These are phyloP conservation scores for Urocynchramus pylzowi DNA, from an alignment of 2,113 vertebrate genomes.

Conservation along the genomic window DNA sequence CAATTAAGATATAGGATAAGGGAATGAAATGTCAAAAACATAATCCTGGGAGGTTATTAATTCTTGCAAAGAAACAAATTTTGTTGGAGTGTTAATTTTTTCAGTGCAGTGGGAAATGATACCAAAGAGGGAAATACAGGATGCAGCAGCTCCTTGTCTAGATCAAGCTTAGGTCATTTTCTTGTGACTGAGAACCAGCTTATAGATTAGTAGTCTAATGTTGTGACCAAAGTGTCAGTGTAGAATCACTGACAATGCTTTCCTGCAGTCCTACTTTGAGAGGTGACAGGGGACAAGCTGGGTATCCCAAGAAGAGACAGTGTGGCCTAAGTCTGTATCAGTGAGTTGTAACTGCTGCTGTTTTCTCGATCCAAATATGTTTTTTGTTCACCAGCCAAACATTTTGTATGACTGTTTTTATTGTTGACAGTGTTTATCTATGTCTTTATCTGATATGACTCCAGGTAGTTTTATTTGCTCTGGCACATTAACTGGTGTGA, in stretches of 20 bases:
- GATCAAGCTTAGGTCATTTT: not conserved
- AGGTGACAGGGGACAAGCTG: not conserved
- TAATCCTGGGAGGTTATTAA: not conserved
- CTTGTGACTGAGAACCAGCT: not conserved
- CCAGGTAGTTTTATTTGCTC: conserved; percentile 44
- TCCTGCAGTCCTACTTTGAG: not conserved
- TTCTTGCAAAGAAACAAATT: not conserved
- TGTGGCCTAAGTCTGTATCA: accelerated
- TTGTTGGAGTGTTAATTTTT: not conserved
- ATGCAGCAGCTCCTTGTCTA: not conserved
- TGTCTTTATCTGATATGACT: conserved; percentile 36
- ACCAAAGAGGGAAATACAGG: not conserved
- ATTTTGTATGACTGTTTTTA: conserved; percentile 37
- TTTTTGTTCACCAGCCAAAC: conserved; percentile 10
- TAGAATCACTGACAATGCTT: not conserved
- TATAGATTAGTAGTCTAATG: not conserved
- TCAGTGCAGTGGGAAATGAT: not conserved
- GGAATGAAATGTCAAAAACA: not conserved
- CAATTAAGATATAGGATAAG: not conserved
- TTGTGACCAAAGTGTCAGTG: not conserved
- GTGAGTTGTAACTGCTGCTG: not conserved
- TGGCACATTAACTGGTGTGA: conserved; percentile 39
- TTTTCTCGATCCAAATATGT: not conserved
- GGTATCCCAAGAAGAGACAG: not conserved
- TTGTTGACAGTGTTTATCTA: conserved; percentile 54